Evolutionary conservation across 2,113 vertebrate genomes (phyloP).

Genomic region (Amphiprion ocellaris): DNA sequence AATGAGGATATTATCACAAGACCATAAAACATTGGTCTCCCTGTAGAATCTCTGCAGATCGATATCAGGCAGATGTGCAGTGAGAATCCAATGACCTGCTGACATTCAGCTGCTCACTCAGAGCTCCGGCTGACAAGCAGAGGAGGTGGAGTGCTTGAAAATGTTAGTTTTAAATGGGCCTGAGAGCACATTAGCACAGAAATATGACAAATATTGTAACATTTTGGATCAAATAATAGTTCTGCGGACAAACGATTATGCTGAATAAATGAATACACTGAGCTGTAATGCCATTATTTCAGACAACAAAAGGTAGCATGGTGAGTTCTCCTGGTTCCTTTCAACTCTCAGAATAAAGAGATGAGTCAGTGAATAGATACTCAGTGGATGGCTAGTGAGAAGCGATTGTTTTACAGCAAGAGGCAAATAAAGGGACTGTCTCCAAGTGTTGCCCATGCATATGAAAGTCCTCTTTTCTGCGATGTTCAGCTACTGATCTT

Average conservation of each 20-base stretch:
- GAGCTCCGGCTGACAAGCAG: not conserved
- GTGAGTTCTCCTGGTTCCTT: conserved; percentile 16
- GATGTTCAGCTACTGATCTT: conserved; percentile 12
- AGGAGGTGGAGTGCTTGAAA: conserved; percentile 16
- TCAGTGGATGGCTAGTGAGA: not conserved
- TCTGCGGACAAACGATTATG: conserved; percentile 8
- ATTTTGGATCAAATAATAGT: not conserved
- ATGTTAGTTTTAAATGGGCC: conserved; percentile 6
- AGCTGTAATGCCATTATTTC: conserved; percentile 9
- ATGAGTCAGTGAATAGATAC: conserved; percentile 30
- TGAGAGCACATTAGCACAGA: not conserved
- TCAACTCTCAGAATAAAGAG: conserved; percentile 30
- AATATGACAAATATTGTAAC: conserved; percentile 2
- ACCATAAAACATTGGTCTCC: conserved; percentile 29
- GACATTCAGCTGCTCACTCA: conserved; percentile 33
- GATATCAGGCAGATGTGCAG: conserved; percentile 41
- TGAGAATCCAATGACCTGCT: conserved; percentile 13
- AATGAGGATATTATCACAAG: conserved; percentile 36
- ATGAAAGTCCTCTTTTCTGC: not conserved
- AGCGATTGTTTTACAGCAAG: not conserved
- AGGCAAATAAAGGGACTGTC: conserved; percentile 12
- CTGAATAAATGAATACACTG: conserved; percentile 6
- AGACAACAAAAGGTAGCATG: conserved; percentile 33
- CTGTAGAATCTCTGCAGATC: conserved; percentile 37
- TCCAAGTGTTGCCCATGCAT: not conserved